Conservation (phyloP, 2,113 vertebrate genomes). For the Nerophis lumbriciformis region DNA sequence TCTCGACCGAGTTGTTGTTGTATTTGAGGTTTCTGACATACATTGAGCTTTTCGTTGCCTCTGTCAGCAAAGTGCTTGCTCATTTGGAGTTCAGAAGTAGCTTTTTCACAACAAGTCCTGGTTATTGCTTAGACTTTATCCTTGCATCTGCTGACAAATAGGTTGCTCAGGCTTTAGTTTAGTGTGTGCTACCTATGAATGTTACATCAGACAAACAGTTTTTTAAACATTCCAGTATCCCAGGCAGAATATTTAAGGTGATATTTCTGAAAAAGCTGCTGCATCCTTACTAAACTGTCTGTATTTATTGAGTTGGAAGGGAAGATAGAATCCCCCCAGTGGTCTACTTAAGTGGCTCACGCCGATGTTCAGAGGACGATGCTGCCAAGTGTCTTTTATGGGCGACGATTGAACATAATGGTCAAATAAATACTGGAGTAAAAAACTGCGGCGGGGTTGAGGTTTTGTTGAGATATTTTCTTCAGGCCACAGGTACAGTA, state of each 20-base stretch:
- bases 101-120: too few relatives aligned
- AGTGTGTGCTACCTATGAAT: too few relatives aligned
- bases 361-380: slow-evolving; percentile 63
- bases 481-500: slow-evolving; percentile 55
- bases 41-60: too few relatives aligned
- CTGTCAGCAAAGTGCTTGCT: too few relatives aligned
- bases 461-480: slow-evolving; percentile 34
- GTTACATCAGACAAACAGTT: slow-evolving; percentile 6
- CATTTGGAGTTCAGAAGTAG: too few relatives aligned
- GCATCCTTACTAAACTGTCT: slow-evolving; percentile 42
- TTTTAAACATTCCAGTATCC: slow-evolving; percentile 19
- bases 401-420: slow-evolving; percentile 74
- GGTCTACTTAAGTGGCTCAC: slow-evolving; percentile 67
- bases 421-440: slow-evolving; percentile 73
- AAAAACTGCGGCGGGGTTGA: slow-evolving; percentile 48
- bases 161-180: too few relatives aligned
- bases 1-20: too few relatives aligned
- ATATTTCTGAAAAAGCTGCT: slow-evolving; percentile 18
- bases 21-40: too few relatives aligned
- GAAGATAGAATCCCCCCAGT: slow-evolving; percentile 57
- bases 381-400: slow-evolving; percentile 72
- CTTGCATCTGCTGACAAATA: too few relatives aligned
- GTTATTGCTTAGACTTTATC: too few relatives aligned
- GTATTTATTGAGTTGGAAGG: slow-evolving; percentile 62
- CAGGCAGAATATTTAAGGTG: slow-evolving; percentile 26